These are phyloP conservation scores for Rhea pennata DNA, from an alignment of 2,113 vertebrate species.

Conservation along the genomic window DNA sequence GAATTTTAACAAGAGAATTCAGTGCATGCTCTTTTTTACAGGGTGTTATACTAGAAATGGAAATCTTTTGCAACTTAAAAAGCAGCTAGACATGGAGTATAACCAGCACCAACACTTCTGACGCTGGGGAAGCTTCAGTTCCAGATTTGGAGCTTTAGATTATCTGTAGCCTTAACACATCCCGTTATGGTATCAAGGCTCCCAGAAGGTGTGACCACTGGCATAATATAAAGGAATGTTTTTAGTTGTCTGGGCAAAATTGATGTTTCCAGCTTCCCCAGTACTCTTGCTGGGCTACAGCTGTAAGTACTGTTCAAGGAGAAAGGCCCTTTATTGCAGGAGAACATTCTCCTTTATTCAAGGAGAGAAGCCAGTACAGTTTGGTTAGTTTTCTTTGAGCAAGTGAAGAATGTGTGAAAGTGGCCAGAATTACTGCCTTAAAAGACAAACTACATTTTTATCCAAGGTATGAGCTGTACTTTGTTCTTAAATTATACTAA, in stretches of 20 bases:
- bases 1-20: conserved; percentile 57
- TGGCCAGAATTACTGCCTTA: background rate
- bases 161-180: conserved; percentile 1
- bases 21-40: conserved; percentile 18
- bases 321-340: background rate
- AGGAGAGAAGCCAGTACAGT: background rate
- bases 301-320: background rate
- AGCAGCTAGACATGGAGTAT: conserved; percentile 28
- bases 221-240: background rate
- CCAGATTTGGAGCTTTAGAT: background rate
- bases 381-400: background rate
- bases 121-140: background rate
- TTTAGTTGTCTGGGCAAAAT: background rate
- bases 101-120: conserved; percentile 34
- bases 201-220: background rate
- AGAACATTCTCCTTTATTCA: background rate
- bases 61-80: conserved; percentile 41
- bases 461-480: background rate
- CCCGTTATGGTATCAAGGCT: background rate
- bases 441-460: background rate
- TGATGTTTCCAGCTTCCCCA: background rate
- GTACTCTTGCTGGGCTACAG: background rate
- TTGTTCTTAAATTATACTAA: background rate
- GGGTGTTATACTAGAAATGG: conserved; percentile 26
- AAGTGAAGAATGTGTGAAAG: background rate